Evolutionary conservation across 2,113 vertebrate genomes (phyloP), one percentile per base, ranked within the genome.

Genomic region (Chaetura pelagica): DNA sequence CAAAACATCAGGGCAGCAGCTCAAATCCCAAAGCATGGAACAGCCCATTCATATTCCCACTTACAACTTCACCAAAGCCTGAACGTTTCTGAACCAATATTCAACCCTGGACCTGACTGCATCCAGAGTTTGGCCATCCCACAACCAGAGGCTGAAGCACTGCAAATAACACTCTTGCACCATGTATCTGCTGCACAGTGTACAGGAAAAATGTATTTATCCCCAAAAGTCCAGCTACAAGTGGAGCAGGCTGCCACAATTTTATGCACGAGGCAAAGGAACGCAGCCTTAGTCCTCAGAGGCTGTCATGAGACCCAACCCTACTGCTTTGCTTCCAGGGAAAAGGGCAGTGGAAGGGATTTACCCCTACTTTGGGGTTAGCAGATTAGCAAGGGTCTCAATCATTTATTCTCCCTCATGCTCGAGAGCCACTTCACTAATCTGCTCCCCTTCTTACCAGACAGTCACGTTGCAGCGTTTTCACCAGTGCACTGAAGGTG

Each of bases 381-480:
- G 40, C 57, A 87, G 64, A 58, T 83, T 26, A 78, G 23, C 32
- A 62, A 75, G n/a, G 48, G 7, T 62, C 58, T 74, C 57, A 74
- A 4, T 6, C 1, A 24, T 15, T 15, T 64, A 22, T 58, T 76
- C 26, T 48, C 68, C 14, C 40, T 72, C 34, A 23, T 32, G 61
- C 77, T 58, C 0, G 0, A 69, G 59, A 52, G 64, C 20, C 80
- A 63, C 42, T 12, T 42, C 27, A 20, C 29, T 8, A 44, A 23
- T 49, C n/a, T 15, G 10, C 30, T 21, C 59, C 23, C 10, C 29
- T 84, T 73, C 99, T 98, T 97, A 99, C 99, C 99, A 99, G 95
- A 77, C 99, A 99, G 97, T 99, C 99, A 40, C 99, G 98, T 95
- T 99, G 99, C 74, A 99, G 96, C 0, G 99, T 99, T 97, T 99